Conservation (phyloP, 2,888 invertebrate genomes). For the Drosophila kanekoi region DNA sequence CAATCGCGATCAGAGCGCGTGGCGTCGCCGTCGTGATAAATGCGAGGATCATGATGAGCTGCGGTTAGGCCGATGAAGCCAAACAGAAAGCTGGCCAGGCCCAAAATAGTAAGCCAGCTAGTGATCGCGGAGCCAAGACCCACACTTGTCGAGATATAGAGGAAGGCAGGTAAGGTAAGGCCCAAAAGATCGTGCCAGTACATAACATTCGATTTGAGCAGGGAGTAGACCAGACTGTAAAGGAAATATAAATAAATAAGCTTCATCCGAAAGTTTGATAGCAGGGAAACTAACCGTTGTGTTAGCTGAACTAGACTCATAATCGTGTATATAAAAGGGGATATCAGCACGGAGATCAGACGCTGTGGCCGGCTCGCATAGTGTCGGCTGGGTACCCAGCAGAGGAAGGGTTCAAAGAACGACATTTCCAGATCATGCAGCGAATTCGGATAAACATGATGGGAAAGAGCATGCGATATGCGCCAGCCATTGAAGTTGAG, state of each 20-base stretch:
- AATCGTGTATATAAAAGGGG: conserved; percentile 81
- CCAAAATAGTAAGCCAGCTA: conserved; percentile 86
- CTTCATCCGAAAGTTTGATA: too few species aligned
- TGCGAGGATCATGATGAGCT: conserved; percentile 91
- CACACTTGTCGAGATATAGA: conserved; percentile 81
- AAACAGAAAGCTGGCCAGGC: conserved; percentile 87
- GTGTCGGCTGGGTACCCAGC: conserved; percentile 87
- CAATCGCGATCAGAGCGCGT: conserved; percentile 87
- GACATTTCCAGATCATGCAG: conserved; percentile 90
- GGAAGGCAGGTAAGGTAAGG: conserved; percentile 83
- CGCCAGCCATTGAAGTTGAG: conserved; percentile 89
- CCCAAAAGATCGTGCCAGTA: conserved; percentile 84
- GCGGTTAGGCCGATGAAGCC: conserved; percentile 89
- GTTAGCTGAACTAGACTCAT: conserved; percentile 51
- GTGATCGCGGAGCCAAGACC: conserved; percentile 44
- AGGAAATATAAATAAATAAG: background rate
- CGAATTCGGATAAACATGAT: conserved; percentile 92
- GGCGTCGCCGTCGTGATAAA: conserved; percentile 91
- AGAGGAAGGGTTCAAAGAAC: conserved; percentile 88
- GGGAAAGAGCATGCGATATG: conserved; percentile 90
- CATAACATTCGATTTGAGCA: conserved; percentile 65
- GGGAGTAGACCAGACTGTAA: conserved; percentile 53
- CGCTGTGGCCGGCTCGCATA: conserved; percentile 86
- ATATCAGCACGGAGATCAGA: conserved; percentile 86
- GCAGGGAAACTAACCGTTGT: conserved; percentile 48